Percentiles rank a stretch among this genome's conserved stretches.
phyloP scores from a whole-genome alignment of 2,888 invertebrate species.

The Heterodera filipjevi region DNA sequence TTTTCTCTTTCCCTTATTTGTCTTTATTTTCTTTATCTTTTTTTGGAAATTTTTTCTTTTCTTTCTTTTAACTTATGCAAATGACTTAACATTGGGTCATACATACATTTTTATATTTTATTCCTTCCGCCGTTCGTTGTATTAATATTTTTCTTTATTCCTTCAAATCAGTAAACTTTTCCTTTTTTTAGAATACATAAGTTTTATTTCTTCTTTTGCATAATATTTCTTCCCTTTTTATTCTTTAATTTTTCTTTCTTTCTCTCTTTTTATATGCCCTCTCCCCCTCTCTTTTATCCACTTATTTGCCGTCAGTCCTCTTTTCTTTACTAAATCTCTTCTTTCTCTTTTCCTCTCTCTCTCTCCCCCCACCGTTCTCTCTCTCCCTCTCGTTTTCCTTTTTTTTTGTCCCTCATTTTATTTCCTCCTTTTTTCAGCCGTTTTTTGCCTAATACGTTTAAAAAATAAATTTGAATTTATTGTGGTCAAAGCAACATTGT shows the following conservation, averaged over 20 bases:
- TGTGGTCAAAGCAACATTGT: constrained; percentile 12
- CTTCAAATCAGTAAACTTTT: too few relatives aligned
- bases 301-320: too few relatives aligned
- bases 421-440: constrained; percentile 9
- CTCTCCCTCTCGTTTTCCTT: neutral
- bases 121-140: neutral
- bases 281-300: neutral
- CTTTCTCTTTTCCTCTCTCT: neutral
- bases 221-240: neutral
- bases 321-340: neutral
- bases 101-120: neutral
- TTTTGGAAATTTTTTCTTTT: neutral
- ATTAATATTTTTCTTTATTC: neutral
- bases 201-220: neutral
- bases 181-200: neutral
- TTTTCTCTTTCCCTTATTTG: neutral
- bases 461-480: constrained; percentile 9
- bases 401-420: neutral
- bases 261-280: neutral
- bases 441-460: neutral
- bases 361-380: neutral
- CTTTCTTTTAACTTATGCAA: neutral
- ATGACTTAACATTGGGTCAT: neutral
- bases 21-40: neutral
- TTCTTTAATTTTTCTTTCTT: neutral